These are phyloP conservation scores for Epizoanthus rinbou DNA, from an alignment of 92 coral and sea anemone genomes.

Conservation along the genomic window DNA sequence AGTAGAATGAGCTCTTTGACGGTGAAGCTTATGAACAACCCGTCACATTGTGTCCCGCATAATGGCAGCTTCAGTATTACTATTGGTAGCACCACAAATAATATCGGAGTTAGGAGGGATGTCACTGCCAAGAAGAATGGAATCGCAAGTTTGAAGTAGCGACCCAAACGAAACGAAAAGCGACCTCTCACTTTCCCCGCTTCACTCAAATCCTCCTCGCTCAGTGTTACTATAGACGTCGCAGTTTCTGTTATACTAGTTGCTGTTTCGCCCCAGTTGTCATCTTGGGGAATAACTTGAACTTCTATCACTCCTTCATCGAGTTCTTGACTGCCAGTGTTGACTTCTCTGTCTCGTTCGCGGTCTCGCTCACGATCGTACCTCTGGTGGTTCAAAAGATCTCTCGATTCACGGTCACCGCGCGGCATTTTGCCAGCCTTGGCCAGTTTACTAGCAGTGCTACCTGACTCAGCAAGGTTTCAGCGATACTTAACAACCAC, in stretches of 20 bases:
- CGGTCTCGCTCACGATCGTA: slow-evolving; percentile 74
- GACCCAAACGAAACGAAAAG: slow-evolving; percentile 69
- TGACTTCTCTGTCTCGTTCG: slow-evolving; percentile 55
- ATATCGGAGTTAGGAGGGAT: slow-evolving; percentile 84
- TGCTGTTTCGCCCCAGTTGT: slow-evolving; percentile 99
- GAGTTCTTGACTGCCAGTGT: slow-evolving; percentile 81
- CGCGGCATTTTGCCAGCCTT: slow-evolving; percentile 63
- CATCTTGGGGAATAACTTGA: slow-evolving; percentile 98
- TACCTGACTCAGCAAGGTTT: neutral
- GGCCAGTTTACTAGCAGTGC: neutral
- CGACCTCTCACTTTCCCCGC: slow-evolving; percentile 78
- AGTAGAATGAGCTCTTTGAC: slow-evolving; percentile 85
- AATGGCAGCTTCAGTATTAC: slow-evolving; percentile 75
- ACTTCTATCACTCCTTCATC: slow-evolving; percentile 99
- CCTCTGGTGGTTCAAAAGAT: slow-evolving; percentile 49
- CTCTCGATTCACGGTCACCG: slow-evolving; percentile 58
- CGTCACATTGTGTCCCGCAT: slow-evolving; percentile 88
- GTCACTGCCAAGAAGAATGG: slow-evolving; percentile 72
- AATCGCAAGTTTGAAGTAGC: slow-evolving; percentile 78
- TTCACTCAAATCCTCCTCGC: slow-evolving; percentile 92
- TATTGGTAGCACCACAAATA: slow-evolving; percentile 87
- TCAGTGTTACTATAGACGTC: slow-evolving; percentile 92
- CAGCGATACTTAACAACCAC: neutral
- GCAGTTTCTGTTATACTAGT: slow-evolving; percentile 98
- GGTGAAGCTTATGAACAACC: slow-evolving; percentile 88